Evolutionary conservation across 2,113 vertebrate species (phyloP).

Genomic region (Microcebus griseorufus): DNA sequence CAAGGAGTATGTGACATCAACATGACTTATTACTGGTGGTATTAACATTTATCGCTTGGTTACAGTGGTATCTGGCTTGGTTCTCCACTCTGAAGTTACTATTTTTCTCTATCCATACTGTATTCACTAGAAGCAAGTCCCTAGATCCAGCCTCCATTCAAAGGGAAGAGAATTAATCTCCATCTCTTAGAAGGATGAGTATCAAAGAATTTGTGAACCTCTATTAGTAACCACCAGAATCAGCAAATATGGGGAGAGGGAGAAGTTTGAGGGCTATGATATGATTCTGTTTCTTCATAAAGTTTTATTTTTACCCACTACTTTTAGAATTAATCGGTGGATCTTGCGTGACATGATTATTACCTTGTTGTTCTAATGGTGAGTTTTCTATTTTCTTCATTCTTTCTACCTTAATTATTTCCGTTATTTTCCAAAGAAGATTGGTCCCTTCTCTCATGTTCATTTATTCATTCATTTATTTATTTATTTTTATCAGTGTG

Average conservation of each 20-base stretch:
- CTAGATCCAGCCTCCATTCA: too few species aligned
- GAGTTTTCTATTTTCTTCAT: background rate
- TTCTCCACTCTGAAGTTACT: background rate
- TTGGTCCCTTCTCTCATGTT: background rate
- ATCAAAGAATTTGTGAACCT: background rate
- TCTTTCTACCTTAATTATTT: background rate
- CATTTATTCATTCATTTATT: background rate
- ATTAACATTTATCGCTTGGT: background rate
- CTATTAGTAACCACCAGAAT: background rate
- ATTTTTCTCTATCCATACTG: background rate
- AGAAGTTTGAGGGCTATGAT: background rate
- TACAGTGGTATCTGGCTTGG: background rate
- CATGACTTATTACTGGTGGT: background rate
- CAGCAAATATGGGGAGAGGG: background rate
- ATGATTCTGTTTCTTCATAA: background rate
- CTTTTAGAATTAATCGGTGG: background rate
- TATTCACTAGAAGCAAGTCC: background rate
- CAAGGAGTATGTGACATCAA: background rate
- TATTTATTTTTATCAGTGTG: background rate
- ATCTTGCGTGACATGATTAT: background rate
- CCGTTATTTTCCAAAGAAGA: background rate
- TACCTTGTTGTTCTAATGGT: background rate
- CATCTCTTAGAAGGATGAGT: background rate
- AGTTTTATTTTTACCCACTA: background rate
- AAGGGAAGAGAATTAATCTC: background rate